Evolutionary conservation across 2,113 vertebrate species (phyloP), one percentile per base, ranked within the genome.

Genomic region (Pedetes capensis): DNA sequence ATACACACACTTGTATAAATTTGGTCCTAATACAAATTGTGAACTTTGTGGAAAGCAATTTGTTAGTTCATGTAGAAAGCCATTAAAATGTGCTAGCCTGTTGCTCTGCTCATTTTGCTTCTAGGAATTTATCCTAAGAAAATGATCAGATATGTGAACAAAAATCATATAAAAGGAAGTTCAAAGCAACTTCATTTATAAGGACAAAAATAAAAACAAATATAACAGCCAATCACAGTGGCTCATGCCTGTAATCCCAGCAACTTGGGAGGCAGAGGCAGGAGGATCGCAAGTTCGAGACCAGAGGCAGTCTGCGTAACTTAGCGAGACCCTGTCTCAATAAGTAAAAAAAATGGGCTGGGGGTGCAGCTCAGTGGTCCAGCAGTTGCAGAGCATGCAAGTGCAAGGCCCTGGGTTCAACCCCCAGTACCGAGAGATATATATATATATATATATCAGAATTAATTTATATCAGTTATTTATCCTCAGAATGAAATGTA

Each of bases 21-120:
- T 47, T 92, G 22, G 42, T 84, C 47, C 87, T 63, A 68, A 92
- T 74, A 29, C 16, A 94, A 92, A 95, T 84, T 91, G n/a, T 93
- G 75, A 87, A 75, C 61, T 87, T 97, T 93, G 92, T 85, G 66
- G 49, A 87, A 85, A 39, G 76, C 37, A 63, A 22, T 96, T 82
- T 89, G 37, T 34, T 57, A 87, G 23, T 90, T 92, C 39, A 53
- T 82, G 84, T 57, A 8, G 34, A 87, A 94, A 95, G 37, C 80
- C 66, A 78, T 51, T 85, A 78, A 87, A 92, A 72, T 78, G 1
- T 34, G 0, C 42, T 81, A 71, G 82, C 44, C 32, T 93, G 76
- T 96, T 81, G 34, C 81, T 92, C 55, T 25, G 66, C 23, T 49
- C 71, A 47, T 96, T 96, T 95, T 1, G 0, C 59, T 87, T 83